Evolutionary conservation across 2,113 vertebrate species (phyloP), one percentile per base, ranked within the genome.

Genomic region (Mustelus asterias): DNA sequence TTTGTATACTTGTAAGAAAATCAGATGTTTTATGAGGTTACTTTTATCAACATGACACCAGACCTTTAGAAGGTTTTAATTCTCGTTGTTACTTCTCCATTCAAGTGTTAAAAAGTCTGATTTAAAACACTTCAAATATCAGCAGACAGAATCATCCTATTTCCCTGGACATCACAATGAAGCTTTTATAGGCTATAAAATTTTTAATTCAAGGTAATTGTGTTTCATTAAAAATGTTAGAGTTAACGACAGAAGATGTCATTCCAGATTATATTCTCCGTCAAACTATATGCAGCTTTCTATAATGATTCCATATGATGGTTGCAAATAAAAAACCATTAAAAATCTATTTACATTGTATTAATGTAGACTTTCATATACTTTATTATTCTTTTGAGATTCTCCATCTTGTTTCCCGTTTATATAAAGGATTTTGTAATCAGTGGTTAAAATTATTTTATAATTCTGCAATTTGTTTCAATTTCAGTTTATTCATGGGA

Each of bases 271-370:
- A 37, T n/a, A 67, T 65, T 93, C 33, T 93, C n/a, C 3, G 54
- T n/a, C n/a, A 65, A 67, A 65, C 37, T 93, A 20, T 63, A 60
- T 10, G 60, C 20, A 1, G 18, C 37, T 41, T 93, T 65, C 60
- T 93, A 22, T 37, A 93, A 37, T 93, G 8, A 93, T 63, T 65
- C 33, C 37, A 83, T 92, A 54, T 1, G n/a, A 65, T 44, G 18
- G 89, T 65, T 93, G 60, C 89, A 93, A 67, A 93, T 67, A 93
- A 63, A 93, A 93, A 63, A n/a, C n/a, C 6, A 93, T 37, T n/a
- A 18, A 65, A 63, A 92, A 67, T 63, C 14, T 37, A 8, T 60
- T 63, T 65, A 10, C n/a, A 41, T 83, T 7, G 37, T 41, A 41
- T 83, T 83, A 83, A 44, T 8, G 2, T 20, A 2, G 16, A 37